A percentile compares a stretch with the other conserved stretches of the same genome.
Evolutionary conservation across 1,140 invertebrate species (phyloP).

Genomic region (Gonioctena quinquepunctata): DNA sequence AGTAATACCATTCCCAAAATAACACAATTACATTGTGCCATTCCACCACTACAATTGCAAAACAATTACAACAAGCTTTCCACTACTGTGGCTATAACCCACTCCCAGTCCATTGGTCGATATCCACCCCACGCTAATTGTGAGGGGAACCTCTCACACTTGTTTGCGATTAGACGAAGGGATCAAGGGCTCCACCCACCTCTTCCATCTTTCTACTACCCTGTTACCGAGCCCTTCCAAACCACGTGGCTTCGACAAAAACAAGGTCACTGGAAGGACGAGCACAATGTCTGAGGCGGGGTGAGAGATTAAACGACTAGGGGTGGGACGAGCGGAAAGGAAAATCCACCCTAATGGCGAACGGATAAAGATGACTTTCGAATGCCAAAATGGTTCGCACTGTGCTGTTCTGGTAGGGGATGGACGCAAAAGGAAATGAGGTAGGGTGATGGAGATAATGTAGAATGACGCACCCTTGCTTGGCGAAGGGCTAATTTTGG

Average conservation of each 20-base stretch:
- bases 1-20: no score
- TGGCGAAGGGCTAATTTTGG: conserved; percentile 7
- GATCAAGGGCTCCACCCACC: conserved; percentile 25
- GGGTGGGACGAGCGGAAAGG: conserved; percentile 5
- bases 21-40: no score
- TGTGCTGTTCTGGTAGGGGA: conserved; percentile 1
- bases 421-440: background rate
- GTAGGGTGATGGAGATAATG: background rate
- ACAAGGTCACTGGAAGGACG: conserved; percentile 14
- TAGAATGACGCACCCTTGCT: background rate
- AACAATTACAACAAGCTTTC: no score
- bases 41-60: no score
- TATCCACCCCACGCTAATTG: conserved; percentile 11
- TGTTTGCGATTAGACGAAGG: conserved; percentile 16
- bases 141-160: conserved; percentile 2
- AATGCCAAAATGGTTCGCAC: background rate
- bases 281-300: background rate
- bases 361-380: conserved; percentile 5
- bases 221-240: conserved; percentile 29
- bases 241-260: conserved; percentile 25
- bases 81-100: background rate
- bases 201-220: conserved; percentile 30
- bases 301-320: background rate
- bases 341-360: conserved; percentile 15
- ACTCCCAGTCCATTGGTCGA: conserved; percentile 16